Base-by-base conservation (phyloP, 2,113 vertebrate species). In the Nibea albiflora region DNA sequence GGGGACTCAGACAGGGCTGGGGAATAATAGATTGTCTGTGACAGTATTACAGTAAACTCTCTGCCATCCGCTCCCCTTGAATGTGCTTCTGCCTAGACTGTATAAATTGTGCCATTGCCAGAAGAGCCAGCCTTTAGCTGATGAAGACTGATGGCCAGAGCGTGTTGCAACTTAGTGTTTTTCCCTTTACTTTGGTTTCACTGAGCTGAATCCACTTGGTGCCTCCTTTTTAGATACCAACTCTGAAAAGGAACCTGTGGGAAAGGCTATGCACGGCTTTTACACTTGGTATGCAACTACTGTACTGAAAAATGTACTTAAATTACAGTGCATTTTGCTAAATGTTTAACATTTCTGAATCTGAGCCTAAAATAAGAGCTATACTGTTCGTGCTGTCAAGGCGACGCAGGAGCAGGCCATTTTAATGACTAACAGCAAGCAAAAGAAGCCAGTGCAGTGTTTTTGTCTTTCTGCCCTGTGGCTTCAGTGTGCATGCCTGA, bases 241-340 rank as follows among this genome's bases (percentile, higher is more conserved):
- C 52, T 78, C 58, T 52, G 39, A 67, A 70, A 6, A 76, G 42
- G 35, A 75, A 69, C 11, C 50, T 47, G 69, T 44, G 11, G 28
- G 9, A 85, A 86, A 83, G 20, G 57, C 31, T 49, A 11, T 42
- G 28, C 16, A 5, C 44, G 52, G 19, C 65, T 75, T 71, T 71
- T 61, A 54, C 66, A 67, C 85, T 84, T 86, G 90, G 80, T 85
- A 89, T 79, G 87, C 85, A 81, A 86, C 81, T 62, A 79, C 39
- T 58, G 2, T 26, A n/a, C 52, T 24, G 46, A 70, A 68, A 65
- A 66, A 82, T 53, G n/a, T 2, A 60, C 80, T 68, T 70, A 39
- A 71, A 70, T 66, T 70, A 50, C 12, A 17, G 28, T 28, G 28
- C 39, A 65, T 73, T 82, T 73, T 65, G 28, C 63, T 52, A 50